A percentile compares a stretch with the other conserved stretches of the same genome.
These are phyloP conservation scores for Polypedilum pembai DNA, from an alignment of 1,140 invertebrate genomes.

Conservation along the genomic window DNA sequence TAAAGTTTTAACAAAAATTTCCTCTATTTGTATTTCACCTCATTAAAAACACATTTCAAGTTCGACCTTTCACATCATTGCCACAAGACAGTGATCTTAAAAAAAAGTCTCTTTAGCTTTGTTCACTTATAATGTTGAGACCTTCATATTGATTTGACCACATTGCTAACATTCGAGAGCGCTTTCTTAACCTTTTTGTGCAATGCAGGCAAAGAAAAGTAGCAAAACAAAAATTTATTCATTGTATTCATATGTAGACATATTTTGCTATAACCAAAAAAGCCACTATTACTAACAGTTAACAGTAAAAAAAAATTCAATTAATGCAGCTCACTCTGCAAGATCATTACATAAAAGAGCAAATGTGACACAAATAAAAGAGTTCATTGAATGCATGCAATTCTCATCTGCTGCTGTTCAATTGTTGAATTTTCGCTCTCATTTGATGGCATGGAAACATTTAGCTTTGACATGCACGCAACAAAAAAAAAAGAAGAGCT, in stretches of 20 bases:
- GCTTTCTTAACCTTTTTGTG: background rate
- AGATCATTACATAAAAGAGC: background rate
- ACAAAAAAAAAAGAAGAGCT: background rate
- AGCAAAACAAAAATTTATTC: background rate
- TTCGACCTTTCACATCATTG: too few species aligned
- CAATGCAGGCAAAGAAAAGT: background rate
- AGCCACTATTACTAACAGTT: background rate
- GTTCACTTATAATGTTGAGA: too few species aligned
- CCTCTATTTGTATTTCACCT: too few species aligned
- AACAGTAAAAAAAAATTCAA: background rate
- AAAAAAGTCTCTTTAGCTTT: too few species aligned
- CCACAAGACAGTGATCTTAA: too few species aligned
- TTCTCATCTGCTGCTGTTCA: too few species aligned
- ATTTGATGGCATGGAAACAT: background rate
- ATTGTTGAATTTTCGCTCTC: too few species aligned
- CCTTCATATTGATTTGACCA: background rate
- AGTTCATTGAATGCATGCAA: too few species aligned
- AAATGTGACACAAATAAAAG: background rate
- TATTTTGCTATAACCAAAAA: background rate
- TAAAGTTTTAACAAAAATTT: too few species aligned
- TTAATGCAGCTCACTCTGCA: background rate
- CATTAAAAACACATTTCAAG: too few species aligned
- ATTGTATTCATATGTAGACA: background rate
- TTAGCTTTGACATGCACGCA: conserved; percentile 1
- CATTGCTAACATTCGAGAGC: background rate